A percentile compares a stretch with the other conserved stretches of the same genome.
Conservation (phyloP, 2,113 vertebrate genomes). For the Ciconia maguari region DNA sequence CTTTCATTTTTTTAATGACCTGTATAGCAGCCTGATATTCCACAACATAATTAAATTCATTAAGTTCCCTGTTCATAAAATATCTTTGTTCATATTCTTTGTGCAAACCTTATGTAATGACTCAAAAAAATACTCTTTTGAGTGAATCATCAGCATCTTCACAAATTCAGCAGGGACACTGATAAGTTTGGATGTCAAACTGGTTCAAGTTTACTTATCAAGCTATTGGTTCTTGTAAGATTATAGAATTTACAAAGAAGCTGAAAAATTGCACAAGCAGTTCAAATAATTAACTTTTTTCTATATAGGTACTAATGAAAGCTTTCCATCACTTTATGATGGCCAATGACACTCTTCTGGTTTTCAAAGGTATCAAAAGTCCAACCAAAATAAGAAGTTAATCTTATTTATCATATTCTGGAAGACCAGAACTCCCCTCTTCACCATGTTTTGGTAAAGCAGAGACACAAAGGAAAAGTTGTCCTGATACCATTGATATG, state of each 20-base stretch:
- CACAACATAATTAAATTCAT: not conserved
- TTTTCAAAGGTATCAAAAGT: not conserved
- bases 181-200: not conserved
- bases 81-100: not conserved
- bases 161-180: not conserved
- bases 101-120: not conserved
- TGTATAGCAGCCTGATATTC: not conserved
- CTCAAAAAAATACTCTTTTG: not conserved
- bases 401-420: not conserved
- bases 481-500: not conserved
- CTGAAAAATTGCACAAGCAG: not conserved
- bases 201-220: not conserved
- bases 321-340: not conserved
- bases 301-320: not conserved
- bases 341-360: not conserved
- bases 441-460: not conserved
- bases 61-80: not conserved
- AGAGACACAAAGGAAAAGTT: not conserved
- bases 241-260: not conserved
- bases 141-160: not conserved
- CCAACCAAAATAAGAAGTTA: not conserved
- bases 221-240: not conserved
- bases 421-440: not conserved
- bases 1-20: not conserved
- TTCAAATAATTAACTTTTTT: not conserved